phyloP scores from a whole-genome alignment of 2,797 vertebrate species.

The Balearica regulorum region DNA sequence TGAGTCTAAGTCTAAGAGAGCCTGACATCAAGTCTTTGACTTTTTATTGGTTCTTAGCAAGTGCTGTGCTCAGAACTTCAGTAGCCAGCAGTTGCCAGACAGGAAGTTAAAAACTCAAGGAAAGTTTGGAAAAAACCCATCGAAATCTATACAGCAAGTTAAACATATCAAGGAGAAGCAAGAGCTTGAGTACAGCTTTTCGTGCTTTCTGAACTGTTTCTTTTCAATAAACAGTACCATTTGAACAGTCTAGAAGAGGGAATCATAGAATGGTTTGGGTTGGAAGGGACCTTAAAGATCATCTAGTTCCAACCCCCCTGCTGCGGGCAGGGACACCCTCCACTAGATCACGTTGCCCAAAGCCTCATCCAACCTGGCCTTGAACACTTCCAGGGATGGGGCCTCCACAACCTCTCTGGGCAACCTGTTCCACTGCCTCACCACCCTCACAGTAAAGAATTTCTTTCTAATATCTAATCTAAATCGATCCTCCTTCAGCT shows the following conservation, averaged over 20 bases:
- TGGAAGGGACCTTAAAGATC: too few relatives aligned
- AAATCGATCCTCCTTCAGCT: too few relatives aligned
- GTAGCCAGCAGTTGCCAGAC: slow-evolving; percentile 10
- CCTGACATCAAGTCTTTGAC: slow-evolving; percentile 75
- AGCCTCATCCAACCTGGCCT: too few relatives aligned
- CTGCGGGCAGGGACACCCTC: too few relatives aligned
- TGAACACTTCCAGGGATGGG: too few relatives aligned
- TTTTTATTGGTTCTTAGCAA: slow-evolving; percentile 73
- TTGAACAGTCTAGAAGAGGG: background rate
- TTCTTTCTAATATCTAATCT: too few relatives aligned
- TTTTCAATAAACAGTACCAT: background rate
- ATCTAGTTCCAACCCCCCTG: too few relatives aligned
- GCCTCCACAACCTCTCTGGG: too few relatives aligned
- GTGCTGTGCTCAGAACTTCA: slow-evolving; percentile 73
- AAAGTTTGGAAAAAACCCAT: background rate
- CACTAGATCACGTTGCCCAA: too few relatives aligned
- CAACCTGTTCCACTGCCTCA: too few relatives aligned
- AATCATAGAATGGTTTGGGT: background rate
- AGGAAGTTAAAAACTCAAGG: slow-evolving; percentile 27
- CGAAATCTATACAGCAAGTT: background rate
- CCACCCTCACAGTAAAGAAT: too few relatives aligned
- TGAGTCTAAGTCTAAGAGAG: slow-evolving; percentile 84
- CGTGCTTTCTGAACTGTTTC: rapidly evolving
- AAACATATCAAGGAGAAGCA: background rate
- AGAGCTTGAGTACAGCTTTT: background rate